Percentiles rank a stretch among this genome's conserved stretches.
These are phyloP conservation scores for Lepas anatifera DNA, from an alignment of 2,888 invertebrate genomes.

Conservation along the genomic window DNA sequence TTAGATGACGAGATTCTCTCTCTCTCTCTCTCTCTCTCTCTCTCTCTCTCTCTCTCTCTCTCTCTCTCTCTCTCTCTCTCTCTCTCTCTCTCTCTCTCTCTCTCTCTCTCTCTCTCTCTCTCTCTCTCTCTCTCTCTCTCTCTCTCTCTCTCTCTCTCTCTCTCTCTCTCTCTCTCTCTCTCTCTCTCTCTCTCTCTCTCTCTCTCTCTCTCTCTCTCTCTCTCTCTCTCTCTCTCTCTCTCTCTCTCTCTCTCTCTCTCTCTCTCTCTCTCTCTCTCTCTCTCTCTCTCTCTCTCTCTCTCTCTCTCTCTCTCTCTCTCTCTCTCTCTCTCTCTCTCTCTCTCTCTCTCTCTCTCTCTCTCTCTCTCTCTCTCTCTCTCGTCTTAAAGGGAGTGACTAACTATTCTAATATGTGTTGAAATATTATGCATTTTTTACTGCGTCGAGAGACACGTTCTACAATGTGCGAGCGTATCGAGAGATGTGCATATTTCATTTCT, in stretches of 20 bases:
- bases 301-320: conserved; percentile 6
- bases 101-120: conserved; percentile 10
- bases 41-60: neutral
- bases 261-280: neutral
- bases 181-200: too few species aligned
- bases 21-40: neutral
- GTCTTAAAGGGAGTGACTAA: too few species aligned
- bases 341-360: conserved; percentile 4
- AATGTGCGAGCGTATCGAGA: too few species aligned
- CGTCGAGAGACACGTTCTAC: too few species aligned
- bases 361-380: conserved; percentile 2
- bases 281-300: neutral
- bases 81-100: conserved; percentile 15
- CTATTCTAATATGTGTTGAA: too few species aligned
- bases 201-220: too few species aligned
- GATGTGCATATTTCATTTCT: too few species aligned
- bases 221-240: too few species aligned
- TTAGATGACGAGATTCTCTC: too few species aligned
- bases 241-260: neutral
- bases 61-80: conserved; percentile 14
- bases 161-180: too few species aligned
- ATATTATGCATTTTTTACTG: too few species aligned
- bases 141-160: neutral
- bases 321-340: neutral
- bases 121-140: neutral